Base-by-base conservation (phyloP, 2,888 invertebrate genomes). In the Caenorhabditis plicata region DNA sequence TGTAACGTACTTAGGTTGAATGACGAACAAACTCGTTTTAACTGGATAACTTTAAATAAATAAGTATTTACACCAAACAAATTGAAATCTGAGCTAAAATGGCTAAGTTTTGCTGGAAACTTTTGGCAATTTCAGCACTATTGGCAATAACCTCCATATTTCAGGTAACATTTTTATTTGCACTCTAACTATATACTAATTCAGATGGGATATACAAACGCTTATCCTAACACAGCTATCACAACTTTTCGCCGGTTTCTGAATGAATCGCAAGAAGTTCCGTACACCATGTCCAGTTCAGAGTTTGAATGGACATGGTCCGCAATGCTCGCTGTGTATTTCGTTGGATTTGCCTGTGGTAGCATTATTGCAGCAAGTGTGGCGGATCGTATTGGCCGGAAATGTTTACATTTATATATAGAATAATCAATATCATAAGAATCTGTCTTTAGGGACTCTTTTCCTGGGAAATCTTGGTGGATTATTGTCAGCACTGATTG, bases 291-390 rank as follows among this genome's bases (percentile, higher is more conserved):
- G 49, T 20, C 47, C 8, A 51, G 54, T 22, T 38, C 36, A 5
- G 52, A 56, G 39, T 77, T 70, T 52, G 64, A 70, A 26, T 77
- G 77, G 77, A 35, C 62, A 9, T 77, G 76, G 76, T 71, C 73
- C 4, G 68, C 64, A 25, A 49, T 73, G 41, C 51, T 77, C 29
- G 73, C 77, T 29, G 52, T 68, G 7, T 75, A 73, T 50, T 74
- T 75, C 44, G 43, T 73, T 27, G 77, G 77, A 5, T 74, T 74
- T 44, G 64, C 75, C 1, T 22, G 56, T 8, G 76, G 77, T 25
- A 72, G 69, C 40, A 54, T 64, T 22, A 22, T 74, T 2, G 64
- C 76, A 2, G 70, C 68, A 8, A 58, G 61, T 8, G 31, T 77
- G 20, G 70, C 75, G 2, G 76, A 78, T 52, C 50, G 55, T 35